Evolutionary conservation across 2,113 vertebrate genomes (phyloP).

Genomic region (Thinocorus orbignyianus): DNA sequence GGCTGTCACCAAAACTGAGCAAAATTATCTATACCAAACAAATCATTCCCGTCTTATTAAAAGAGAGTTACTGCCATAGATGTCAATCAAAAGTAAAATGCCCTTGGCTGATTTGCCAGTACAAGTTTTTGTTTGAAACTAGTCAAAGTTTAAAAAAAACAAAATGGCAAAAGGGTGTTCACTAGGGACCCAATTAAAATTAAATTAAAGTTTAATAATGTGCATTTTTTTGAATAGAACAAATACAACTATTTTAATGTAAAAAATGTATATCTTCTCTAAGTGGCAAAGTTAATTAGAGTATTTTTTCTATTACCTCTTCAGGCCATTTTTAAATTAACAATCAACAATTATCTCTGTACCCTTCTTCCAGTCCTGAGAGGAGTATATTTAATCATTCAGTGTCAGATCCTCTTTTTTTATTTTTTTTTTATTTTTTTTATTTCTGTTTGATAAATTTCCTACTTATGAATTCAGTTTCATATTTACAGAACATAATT

Average conservation of each 20-base stretch:
- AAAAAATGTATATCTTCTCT: not conserved
- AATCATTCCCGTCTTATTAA: not conserved
- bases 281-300: not conserved
- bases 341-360: conserved; percentile 3
- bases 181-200: conserved; percentile 8
- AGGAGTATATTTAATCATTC: conserved; percentile 7
- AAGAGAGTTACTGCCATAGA: not conserved
- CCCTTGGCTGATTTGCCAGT: conserved; percentile 2
- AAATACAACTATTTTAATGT: not conserved
- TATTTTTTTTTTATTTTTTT: no score
- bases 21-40: not conserved
- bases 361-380: not conserved
- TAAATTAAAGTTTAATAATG: conserved; percentile 25
- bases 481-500: not conserved
- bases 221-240: not conserved
- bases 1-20: not conserved
- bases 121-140: not conserved
- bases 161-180: not conserved
- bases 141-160: conserved; percentile 8
- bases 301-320: not conserved
- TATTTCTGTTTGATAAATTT: not conserved
- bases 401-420: not conserved
- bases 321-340: conserved; percentile 23
- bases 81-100: conserved; percentile 13
- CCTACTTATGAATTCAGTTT: not conserved